Evolutionary conservation across 2,113 vertebrate genomes (phyloP).

Genomic region (Ia io): DNA sequence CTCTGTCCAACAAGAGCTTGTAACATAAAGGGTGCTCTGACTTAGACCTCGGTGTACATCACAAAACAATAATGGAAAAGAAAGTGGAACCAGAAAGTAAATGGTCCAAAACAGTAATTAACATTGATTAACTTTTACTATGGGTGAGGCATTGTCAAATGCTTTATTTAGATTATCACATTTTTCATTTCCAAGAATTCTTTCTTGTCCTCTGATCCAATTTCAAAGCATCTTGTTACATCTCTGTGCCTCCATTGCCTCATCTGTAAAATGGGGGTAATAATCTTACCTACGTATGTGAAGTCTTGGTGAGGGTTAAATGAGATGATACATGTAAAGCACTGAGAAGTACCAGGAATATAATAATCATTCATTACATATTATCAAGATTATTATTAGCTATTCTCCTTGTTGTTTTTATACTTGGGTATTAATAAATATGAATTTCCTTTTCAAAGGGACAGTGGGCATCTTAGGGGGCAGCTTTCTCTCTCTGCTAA

Average conservation of each 20-base stretch:
- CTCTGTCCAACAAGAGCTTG: neutral
- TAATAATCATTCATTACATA: neutral
- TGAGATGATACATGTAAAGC: neutral
- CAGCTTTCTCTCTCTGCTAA: neutral
- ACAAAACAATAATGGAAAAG: neutral
- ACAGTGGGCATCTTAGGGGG: neutral
- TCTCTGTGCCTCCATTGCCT: neutral
- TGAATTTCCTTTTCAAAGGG: no score
- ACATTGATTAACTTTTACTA: neutral
- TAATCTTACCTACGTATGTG: neutral
- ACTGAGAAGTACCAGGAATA: neutral
- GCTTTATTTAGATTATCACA: neutral
- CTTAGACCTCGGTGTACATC: neutral
- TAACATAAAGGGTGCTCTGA: neutral
- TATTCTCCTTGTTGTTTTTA: neutral
- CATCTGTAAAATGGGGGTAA: neutral
- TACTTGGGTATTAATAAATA: no score
- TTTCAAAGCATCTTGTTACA: neutral
- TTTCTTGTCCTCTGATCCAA: neutral
- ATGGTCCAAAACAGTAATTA: neutral
- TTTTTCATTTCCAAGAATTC: neutral
- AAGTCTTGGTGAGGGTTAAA: neutral
- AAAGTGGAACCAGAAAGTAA: neutral
- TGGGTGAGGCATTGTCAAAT: neutral
- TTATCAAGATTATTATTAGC: neutral